Evolutionary conservation across 2,113 vertebrate genomes (phyloP).

Genomic region (Sylvia atricapilla): DNA sequence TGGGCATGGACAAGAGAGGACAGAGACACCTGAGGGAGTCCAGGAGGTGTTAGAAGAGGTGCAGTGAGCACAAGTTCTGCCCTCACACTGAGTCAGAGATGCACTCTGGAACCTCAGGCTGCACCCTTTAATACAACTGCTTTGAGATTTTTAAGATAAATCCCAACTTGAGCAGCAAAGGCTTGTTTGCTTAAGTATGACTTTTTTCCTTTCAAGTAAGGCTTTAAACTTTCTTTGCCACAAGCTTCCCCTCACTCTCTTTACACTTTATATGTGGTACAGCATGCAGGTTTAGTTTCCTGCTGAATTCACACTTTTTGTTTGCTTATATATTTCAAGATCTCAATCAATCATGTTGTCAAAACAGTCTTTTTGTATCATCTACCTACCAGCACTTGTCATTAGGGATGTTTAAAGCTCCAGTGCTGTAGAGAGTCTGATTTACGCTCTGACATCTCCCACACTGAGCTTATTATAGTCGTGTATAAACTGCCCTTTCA

Average conservation of each 20-base stretch:
- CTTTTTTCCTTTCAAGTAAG: not conserved
- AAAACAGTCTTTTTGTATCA: slow-evolving; percentile 64
- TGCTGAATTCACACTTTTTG: slow-evolving; percentile 44
- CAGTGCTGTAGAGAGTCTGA: slow-evolving; percentile 26
- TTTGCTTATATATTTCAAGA: slow-evolving; percentile 47
- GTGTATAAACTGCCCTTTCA: slow-evolving; percentile 50
- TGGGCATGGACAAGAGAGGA: not conserved
- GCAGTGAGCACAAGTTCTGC: not conserved
- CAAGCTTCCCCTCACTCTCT: not conserved
- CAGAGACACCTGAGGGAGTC: not conserved
- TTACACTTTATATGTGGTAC: not conserved
- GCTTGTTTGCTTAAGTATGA: not conserved
- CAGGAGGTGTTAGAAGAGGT: rapidly evolving
- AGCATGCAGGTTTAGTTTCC: not conserved
- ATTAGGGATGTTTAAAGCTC: slow-evolving; percentile 52
- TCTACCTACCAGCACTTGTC: slow-evolving; percentile 46
- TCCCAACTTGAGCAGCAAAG: not conserved
- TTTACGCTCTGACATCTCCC: slow-evolving; percentile 45
- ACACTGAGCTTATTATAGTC: slow-evolving; percentile 59
- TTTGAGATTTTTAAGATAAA: not conserved
- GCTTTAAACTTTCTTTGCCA: not conserved
- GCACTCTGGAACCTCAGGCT: not conserved
- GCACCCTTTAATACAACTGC: not conserved
- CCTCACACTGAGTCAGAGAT: rapidly evolving
- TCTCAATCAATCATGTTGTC: slow-evolving; percentile 58